A percentile compares a stretch with the other conserved stretches of the same genome.
Evolutionary conservation across 2,888 invertebrate species (phyloP).

Genomic region (Carcina quercana): DNA sequence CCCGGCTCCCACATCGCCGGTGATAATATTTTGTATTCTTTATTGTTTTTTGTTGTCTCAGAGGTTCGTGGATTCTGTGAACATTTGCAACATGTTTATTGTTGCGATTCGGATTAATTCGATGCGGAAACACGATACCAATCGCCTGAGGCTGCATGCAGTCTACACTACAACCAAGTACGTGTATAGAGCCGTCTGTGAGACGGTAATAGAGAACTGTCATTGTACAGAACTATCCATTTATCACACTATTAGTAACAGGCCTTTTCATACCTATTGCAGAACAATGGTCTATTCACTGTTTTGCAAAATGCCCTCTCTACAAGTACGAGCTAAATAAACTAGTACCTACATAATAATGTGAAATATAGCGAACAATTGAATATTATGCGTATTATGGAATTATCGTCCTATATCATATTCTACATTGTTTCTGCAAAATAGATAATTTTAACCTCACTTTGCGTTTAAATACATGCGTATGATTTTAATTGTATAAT

Average conservation of each 20-base stretch:
- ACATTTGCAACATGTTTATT: conserved; percentile 19
- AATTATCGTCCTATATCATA: no score
- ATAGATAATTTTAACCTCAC: no score
- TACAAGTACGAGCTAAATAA: conserved; percentile 44
- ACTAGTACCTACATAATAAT: conserved; percentile 30
- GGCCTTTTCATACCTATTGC: conserved; percentile 50
- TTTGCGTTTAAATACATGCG: no score
- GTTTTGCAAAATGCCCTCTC: conserved; percentile 45
- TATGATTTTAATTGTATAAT: no score
- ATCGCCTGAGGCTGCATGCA: no score
- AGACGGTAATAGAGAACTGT: conserved; percentile 43
- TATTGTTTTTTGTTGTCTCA: conserved; percentile 13
- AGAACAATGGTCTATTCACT: conserved; percentile 59
- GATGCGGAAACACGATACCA: conserved; percentile 36
- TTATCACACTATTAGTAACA: conserved; percentile 47
- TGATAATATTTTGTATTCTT: conserved; percentile 23
- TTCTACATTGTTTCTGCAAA: no score
- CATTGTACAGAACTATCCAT: conserved; percentile 46
- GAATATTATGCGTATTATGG: conserved; percentile 29
- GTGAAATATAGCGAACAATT: conserved; percentile 33
- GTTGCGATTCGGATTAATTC: conserved; percentile 17
- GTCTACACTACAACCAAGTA: no score
- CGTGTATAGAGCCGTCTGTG: conserved; percentile 35
- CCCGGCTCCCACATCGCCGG: conserved; percentile 37
- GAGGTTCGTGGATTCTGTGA: conserved; percentile 16